phyloP scores from a whole-genome alignment of 2,797 vertebrate genomes.

The Anguilla anguilla region DNA sequence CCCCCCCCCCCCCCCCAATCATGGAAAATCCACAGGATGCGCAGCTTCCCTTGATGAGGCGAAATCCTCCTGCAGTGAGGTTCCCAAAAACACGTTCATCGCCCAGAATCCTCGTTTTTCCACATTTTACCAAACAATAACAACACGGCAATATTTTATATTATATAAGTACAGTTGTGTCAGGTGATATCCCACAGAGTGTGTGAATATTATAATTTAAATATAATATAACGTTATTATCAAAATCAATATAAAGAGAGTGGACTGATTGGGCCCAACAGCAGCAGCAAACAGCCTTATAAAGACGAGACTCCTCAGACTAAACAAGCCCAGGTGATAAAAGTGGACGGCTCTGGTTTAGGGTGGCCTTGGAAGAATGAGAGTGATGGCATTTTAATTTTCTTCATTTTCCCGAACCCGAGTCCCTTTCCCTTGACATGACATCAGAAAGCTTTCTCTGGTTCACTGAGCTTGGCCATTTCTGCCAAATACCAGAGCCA shows the following conservation, averaged over 20 bases:
- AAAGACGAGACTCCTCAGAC: constrained; percentile 41
- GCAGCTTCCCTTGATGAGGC: neutral
- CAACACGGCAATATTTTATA: neutral
- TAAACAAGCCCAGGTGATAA: constrained; percentile 48
- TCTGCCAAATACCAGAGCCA: constrained; percentile 20
- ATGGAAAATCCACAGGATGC: neutral
- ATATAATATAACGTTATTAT: constrained; percentile 20
- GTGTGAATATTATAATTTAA: neutral
- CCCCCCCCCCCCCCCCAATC: neutral
- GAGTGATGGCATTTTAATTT: neutral
- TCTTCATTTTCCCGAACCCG: neutral
- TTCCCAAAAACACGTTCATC: neutral
- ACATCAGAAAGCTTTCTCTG: neutral
- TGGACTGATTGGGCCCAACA: constrained; percentile 44
- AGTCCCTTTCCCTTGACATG: neutral
- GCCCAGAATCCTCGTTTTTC: neutral
- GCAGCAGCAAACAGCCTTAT: constrained; percentile 44
- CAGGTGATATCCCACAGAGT: neutral
- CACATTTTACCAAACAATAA: too few species aligned
- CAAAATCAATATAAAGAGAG: neutral
- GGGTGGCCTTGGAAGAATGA: neutral
- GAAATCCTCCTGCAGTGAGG: neutral
- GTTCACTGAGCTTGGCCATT: neutral
- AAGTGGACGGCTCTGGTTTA: neutral
- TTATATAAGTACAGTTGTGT: neutral